Evolutionary conservation across 2,797 vertebrate genomes (phyloP).

Genomic region (Parauchenoglanis ngamensis): DNA sequence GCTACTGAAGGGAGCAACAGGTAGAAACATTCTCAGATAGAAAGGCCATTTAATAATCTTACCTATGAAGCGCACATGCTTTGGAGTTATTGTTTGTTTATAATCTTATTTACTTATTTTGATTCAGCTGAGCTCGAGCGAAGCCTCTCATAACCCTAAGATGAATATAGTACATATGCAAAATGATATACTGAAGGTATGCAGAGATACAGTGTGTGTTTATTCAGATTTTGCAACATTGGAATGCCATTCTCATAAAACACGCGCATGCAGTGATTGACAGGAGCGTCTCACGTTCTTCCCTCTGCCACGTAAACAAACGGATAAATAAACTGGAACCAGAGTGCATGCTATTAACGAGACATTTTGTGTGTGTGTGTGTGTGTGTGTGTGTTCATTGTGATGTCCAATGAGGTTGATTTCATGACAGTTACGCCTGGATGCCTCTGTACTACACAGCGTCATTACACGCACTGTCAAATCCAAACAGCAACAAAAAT

Average conservation of each 20-base stretch:
- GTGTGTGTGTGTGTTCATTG: neutral
- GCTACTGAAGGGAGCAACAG: neutral
- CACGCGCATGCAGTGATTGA: neutral
- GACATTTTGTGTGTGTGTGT: neutral
- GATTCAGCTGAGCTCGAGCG: neutral
- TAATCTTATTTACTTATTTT: neutral
- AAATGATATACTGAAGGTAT: no score
- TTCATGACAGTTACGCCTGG: neutral
- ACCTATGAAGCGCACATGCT: neutral
- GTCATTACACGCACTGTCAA: conserved; percentile 29
- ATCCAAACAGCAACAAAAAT: conserved; percentile 15
- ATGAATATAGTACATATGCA: neutral
- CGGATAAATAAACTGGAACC: neutral
- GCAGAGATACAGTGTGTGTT: neutral
- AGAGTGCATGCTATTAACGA: neutral
- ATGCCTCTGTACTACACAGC: conserved; percentile 17
- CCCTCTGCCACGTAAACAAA: neutral
- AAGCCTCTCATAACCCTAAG: neutral
- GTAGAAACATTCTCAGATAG: neutral
- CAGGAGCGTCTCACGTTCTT: neutral
- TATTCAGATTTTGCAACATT: neutral
- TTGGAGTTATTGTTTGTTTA: neutral
- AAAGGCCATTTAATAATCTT: neutral
- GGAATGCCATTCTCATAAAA: neutral
- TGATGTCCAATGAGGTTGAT: neutral